phyloP scores from a whole-genome alignment of 2,888 invertebrate species.

The Leucozona laternaria region DNA sequence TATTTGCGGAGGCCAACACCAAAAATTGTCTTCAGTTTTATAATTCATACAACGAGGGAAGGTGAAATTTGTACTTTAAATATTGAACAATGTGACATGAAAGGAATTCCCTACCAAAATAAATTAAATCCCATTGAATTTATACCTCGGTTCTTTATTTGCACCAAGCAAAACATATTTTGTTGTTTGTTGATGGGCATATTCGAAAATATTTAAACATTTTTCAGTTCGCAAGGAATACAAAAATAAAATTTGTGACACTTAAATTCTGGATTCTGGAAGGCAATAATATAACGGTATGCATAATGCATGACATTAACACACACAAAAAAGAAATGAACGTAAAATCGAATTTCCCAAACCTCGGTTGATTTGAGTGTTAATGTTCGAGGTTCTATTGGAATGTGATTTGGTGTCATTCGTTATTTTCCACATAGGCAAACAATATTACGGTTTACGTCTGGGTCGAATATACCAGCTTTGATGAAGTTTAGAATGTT shows the following conservation, averaged over 20 bases:
- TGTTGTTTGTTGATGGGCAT: background rate
- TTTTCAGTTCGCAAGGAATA: background rate
- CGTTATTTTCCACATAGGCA: background rate
- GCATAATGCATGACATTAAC: conserved; percentile 19
- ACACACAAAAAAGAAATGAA: conserved; percentile 6
- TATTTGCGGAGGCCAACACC: no score
- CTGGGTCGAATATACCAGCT: background rate
- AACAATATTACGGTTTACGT: background rate
- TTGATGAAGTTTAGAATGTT: background rate
- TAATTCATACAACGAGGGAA: no score
- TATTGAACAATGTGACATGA: no score
- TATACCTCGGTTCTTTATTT: no score
- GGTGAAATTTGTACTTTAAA: no score
- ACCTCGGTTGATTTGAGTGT: background rate
- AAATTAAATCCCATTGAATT: no score
- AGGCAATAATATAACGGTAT: conserved; percentile 15
- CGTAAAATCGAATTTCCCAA: conserved; percentile 17
- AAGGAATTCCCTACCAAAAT: no score
- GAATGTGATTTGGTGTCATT: background rate
- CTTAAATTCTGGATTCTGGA: background rate
- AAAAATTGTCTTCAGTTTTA: no score
- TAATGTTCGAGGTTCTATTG: background rate
- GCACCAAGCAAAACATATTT: no score
- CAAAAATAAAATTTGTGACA: background rate
- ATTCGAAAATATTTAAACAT: background rate